These are phyloP conservation scores for Catharus bicknelli DNA, from an alignment of 2,113 vertebrate genomes.

Conservation along the genomic window DNA sequence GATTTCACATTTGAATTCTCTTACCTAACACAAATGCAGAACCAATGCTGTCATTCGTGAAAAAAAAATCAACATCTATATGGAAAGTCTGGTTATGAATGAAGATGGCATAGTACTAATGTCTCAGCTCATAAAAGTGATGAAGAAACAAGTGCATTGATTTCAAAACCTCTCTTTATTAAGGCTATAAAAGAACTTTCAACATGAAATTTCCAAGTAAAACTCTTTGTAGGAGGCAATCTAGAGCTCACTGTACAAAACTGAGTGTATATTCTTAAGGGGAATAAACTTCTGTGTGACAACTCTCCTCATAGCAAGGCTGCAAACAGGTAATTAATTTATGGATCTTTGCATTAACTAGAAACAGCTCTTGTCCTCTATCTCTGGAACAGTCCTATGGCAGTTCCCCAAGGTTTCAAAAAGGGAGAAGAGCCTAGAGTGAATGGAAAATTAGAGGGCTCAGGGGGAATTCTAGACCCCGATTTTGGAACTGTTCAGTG, in stretches of 20 bases:
- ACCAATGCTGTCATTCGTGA: neutral
- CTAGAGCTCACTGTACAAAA: neutral
- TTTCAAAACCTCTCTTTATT: neutral
- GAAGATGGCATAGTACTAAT: neutral
- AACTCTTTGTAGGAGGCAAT: neutral
- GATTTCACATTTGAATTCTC: neutral
- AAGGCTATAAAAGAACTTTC: neutral
- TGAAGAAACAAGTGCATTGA: neutral
- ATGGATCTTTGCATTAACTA: neutral
- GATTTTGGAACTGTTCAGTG: neutral
- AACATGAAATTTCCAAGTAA: neutral
- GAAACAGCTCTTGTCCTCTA: neutral
- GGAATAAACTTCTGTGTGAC: neutral
- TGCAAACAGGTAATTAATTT: neutral
- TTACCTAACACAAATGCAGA: neutral
- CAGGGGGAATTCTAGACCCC: fast-evolving
- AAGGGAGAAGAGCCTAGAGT: neutral
- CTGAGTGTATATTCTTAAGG: neutral
- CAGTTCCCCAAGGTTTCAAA: neutral
- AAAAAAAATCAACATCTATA: neutral
- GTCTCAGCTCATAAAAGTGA: neutral
- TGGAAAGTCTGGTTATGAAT: neutral
- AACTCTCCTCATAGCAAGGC: neutral
- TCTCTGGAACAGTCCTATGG: neutral
- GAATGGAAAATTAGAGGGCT: neutral